A percentile compares a stretch with the other conserved stretches of the same genome.
Conservation (phyloP, 2,888 invertebrate species). For the Pantelozetes paolii region DNA sequence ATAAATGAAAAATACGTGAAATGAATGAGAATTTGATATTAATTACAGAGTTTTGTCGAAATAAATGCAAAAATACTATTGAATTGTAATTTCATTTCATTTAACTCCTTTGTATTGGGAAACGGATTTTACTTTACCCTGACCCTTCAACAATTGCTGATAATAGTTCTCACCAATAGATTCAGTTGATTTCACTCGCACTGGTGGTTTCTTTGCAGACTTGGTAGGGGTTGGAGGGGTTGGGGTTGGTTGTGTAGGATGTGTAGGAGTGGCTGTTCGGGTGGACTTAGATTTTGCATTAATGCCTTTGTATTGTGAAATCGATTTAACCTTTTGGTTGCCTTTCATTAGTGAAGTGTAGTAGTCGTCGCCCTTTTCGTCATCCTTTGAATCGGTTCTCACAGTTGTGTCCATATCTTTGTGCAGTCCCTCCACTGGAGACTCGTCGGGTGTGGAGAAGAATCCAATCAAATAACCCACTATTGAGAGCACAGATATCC, state of each 20-base stretch:
- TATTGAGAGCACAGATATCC: slow-evolving; percentile 1
- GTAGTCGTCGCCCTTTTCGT: not conserved
- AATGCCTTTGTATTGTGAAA: slow-evolving; percentile 11
- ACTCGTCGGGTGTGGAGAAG: not conserved
- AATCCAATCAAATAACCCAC: slow-evolving; percentile 25
- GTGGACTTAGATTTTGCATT: not conserved
- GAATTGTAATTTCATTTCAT: no score
- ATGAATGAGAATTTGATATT: no score
- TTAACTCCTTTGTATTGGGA: slow-evolving; percentile 2
- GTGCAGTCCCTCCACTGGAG: not conserved
- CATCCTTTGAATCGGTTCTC: not conserved
- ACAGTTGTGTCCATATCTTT: no score
- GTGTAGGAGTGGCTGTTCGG: not conserved
- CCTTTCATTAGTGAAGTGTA: not conserved
- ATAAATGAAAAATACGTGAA: no score
- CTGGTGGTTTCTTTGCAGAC: no score
- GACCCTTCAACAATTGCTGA: not conserved
- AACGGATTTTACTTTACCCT: not conserved
- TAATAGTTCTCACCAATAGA: not conserved
- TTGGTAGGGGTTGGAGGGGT: not conserved
- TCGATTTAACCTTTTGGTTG: slow-evolving; percentile 5
- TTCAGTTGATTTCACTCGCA: no score
- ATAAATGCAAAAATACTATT: no score
- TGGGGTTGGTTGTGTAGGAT: no score
- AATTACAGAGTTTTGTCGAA: no score